Conservation (phyloP, 2,888 invertebrate genomes). For the Meiosimyza decipiens region DNA sequence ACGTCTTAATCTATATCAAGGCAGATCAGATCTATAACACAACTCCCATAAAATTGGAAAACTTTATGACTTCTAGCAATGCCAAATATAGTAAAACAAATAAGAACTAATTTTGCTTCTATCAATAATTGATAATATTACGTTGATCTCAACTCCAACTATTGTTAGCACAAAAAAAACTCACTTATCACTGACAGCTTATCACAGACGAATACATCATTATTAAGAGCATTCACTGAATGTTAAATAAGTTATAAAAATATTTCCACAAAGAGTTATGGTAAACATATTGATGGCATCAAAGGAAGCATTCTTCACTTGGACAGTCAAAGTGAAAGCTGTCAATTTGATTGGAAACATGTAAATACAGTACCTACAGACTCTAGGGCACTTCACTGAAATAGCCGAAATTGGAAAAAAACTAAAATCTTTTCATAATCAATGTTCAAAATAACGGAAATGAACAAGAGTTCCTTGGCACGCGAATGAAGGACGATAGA, state of each 20-base stretch:
- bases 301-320: slow-evolving; percentile 26
- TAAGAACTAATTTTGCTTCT: too few species aligned
- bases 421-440: slow-evolving; percentile 28
- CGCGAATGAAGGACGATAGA: slow-evolving; percentile 1
- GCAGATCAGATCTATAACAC: too few species aligned
- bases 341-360: slow-evolving; percentile 32
- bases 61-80: too few species aligned
- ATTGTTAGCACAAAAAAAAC: background rate
- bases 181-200: slow-evolving; percentile 13
- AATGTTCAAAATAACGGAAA: slow-evolving; percentile 38
- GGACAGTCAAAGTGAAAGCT: slow-evolving; percentile 35
- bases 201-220: slow-evolving; percentile 1
- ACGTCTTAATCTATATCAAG: too few species aligned
- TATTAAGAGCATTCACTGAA: background rate
- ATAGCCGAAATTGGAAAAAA: background rate
- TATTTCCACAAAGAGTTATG: slow-evolving; percentile 22
- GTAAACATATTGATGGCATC: slow-evolving; percentile 5
- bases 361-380: background rate
- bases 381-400: background rate
- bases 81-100: too few species aligned
- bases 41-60: too few species aligned
- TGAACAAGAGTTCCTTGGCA: slow-evolving; percentile 11
- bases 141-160: background rate
- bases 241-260: slow-evolving; percentile 15
- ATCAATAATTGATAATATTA: too few species aligned